phyloP scores from a whole-genome alignment of 2,888 invertebrate genomes.

The Clostera curtula region DNA sequence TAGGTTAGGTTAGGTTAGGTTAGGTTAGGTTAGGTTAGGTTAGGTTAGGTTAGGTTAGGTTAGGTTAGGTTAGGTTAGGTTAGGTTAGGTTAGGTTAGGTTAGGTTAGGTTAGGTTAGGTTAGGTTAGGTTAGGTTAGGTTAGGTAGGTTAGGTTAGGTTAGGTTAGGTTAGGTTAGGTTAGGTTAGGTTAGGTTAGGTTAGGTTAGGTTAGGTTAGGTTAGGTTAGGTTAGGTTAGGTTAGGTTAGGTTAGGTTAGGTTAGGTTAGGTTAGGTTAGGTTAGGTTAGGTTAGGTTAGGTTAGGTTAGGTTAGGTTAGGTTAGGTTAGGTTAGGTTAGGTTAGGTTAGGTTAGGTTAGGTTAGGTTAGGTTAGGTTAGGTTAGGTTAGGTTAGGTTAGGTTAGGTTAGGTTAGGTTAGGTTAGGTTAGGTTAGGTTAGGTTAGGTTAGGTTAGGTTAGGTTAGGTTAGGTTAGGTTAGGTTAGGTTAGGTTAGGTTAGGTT shows the following conservation, averaged over 20 bases:
- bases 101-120: constrained; percentile 16
- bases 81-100: constrained; percentile 14
- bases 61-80: constrained; percentile 16
- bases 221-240: constrained; percentile 10
- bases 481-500: constrained; percentile 15
- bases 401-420: constrained; percentile 12
- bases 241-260: constrained; percentile 14
- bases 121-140: constrained; percentile 16
- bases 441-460: constrained; percentile 6
- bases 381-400: constrained; percentile 7
- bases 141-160: constrained; percentile 16
- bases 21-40: constrained; percentile 11
- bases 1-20: constrained; percentile 17
- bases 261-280: constrained; percentile 11
- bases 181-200: constrained; percentile 16
- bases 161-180: constrained; percentile 14
- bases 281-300: constrained; percentile 13
- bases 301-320: constrained; percentile 12
- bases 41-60: constrained; percentile 11
- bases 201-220: constrained; percentile 12
- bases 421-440: too few relatives aligned
- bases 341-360: constrained; percentile 7
- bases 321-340: constrained; percentile 9
- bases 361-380: constrained; percentile 2
- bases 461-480: constrained; percentile 11